Base-by-base conservation (phyloP, 2,113 vertebrate genomes). In the Nerophis lumbriciformis region DNA sequence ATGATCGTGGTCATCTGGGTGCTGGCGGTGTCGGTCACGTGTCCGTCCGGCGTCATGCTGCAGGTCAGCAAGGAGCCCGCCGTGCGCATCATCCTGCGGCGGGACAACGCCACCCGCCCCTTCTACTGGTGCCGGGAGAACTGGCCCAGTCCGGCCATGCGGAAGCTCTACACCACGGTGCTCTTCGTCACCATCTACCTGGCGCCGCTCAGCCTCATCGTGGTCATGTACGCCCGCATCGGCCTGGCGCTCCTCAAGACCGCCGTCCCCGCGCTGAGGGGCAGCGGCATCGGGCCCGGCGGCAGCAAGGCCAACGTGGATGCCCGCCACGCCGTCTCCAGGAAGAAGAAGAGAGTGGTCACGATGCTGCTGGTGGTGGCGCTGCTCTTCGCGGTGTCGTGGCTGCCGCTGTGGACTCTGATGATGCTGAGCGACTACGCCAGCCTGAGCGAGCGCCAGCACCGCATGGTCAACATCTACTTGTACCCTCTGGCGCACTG, bases 371-470 rank as follows among this genome's bases (percentile, higher is more conserved):
- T 94, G 13, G 39, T 85, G 0, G 93, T 98, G 67, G 93, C 93
- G 8, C 66, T 95, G 58, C 90, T 97, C 2, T 98, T 98, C 61
- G 85, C 92, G 47, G 47, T 97, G 0, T 97, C 95, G 39, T 98
- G 95, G 95, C 84, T 98, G n/a, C 94, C 94, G 0, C 66, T 97
- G 66, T 98, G 95, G 94, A 92, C 93, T 0, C 85, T 96, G 48
- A 94, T 95, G 91, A 93, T 98, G 95, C 91, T 96, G 6, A 94
- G 92, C 0, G 94, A 97, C 84, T 97, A 97, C 0, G 88, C 90
- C 36, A 90, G 83, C 69, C 82, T 98, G 38, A 92, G 86, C 0
- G 83, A 91, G 21, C 44, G 47, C 6, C 90, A 93, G 61, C 45
- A 94, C 37, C 83, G 83, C 1, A 28, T 94, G 73, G 92, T 96